Conservation (phyloP, 2,113 vertebrate genomes). For the Dryoscopus gambensis region DNA sequence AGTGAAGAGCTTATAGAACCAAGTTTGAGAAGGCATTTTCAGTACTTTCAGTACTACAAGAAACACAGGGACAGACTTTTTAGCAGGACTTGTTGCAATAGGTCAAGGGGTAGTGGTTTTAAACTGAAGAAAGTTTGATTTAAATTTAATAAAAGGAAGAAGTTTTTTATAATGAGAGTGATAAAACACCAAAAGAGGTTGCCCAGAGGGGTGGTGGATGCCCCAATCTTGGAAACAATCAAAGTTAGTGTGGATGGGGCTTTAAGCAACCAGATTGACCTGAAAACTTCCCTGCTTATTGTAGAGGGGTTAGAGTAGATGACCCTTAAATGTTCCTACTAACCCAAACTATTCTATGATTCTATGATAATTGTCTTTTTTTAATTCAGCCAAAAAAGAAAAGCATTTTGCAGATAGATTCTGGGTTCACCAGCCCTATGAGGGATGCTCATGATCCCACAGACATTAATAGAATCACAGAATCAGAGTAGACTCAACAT, state of each 20-base stretch:
- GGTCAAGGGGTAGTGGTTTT: not conserved
- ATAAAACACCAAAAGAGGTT: not conserved
- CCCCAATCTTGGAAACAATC: not conserved
- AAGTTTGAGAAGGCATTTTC: not conserved
- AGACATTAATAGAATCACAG: not conserved
- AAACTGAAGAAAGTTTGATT: not conserved
- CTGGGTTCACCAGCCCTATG: not conserved
- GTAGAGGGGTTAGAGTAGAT: not conserved
- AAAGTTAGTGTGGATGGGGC: not conserved
- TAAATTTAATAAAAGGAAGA: not conserved
- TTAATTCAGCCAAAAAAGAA: not conserved
- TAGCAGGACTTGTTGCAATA: not conserved
- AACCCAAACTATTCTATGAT: not conserved
- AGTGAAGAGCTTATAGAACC: not conserved
- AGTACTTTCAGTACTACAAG: not conserved
- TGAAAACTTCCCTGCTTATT: not conserved
- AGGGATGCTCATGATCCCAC: accelerated
- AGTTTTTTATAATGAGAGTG: not conserved
- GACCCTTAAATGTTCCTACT: not conserved
- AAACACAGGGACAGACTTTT: not conserved
- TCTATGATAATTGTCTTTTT: not conserved
- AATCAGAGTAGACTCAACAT: not conserved
- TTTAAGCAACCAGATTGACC: not conserved
- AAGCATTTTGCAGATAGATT: not conserved
- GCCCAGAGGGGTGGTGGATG: not conserved